These are phyloP conservation scores for Capromys pilorides DNA, from an alignment of 2,797 vertebrate species.

Conservation along the genomic window DNA sequence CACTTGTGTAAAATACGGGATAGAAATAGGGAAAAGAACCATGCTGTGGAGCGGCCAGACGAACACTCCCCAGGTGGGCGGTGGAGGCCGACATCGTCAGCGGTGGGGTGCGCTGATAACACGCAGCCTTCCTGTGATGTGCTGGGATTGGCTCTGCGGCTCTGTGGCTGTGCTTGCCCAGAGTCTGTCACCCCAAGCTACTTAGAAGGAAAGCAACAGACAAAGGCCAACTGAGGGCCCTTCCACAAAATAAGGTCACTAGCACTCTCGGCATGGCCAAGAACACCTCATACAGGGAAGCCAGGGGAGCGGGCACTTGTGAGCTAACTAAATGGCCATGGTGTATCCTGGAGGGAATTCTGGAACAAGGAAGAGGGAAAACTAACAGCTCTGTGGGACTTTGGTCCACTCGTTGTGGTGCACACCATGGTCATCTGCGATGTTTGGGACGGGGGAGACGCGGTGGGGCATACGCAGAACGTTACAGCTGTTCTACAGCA, in stretches of 20 bases:
- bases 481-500: not conserved
- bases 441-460: not conserved
- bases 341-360: not conserved
- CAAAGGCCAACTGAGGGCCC: not conserved
- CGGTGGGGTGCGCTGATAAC: not conserved
- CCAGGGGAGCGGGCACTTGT: not conserved
- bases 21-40: not conserved
- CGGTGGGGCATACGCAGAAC: too few species aligned
- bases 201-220: not conserved
- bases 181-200: not conserved
- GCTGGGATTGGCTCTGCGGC: not conserved
- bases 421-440: too few species aligned
- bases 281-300: not conserved
- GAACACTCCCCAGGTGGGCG: not conserved
- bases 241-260: not conserved
- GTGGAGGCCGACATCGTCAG: too few species aligned
- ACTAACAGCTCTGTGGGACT: not conserved
- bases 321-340: not conserved
- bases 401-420: not conserved
- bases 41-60: not conserved
- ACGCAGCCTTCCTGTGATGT: not conserved
- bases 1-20: not conserved
- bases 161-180: not conserved
- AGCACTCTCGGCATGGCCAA: not conserved
- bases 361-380: not conserved